phyloP scores from a whole-genome alignment of 2,888 invertebrate genomes.

The Apamea crenata region DNA sequence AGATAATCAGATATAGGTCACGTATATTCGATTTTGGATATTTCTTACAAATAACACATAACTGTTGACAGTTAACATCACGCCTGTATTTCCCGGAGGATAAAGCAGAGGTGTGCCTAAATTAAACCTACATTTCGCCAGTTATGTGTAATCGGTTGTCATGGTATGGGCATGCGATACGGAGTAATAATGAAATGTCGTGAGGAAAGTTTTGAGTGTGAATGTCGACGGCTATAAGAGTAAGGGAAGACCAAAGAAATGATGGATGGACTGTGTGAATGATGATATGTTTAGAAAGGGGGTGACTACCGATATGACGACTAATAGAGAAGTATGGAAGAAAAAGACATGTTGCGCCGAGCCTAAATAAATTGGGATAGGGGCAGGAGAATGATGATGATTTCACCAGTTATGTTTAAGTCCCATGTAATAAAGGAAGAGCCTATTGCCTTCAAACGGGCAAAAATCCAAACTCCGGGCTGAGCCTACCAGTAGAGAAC shows the following conservation, averaged over 20 bases:
- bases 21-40: not conserved
- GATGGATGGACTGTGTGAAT: not conserved
- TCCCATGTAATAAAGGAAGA: not conserved
- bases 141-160: not conserved
- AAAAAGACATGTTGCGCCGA: too few relatives aligned
- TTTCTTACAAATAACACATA: constrained; percentile 1
- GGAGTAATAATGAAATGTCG: too few relatives aligned
- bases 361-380: too few relatives aligned
- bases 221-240: not conserved
- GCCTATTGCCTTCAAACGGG: not conserved
- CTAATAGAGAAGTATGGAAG: not conserved
- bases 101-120: not conserved
- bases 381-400: too few relatives aligned
- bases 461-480: not conserved
- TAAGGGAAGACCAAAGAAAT: not conserved
- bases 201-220: not conserved
- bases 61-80: not conserved
- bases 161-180: not conserved
- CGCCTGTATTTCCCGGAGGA: not conserved
- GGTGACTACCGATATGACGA: not conserved
- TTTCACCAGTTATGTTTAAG: too few relatives aligned
- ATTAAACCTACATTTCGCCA: not conserved
- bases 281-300: not conserved
- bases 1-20: not conserved
- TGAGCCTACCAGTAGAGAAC: not conserved